These are phyloP conservation scores for Hydroisotoma schaefferi DNA, from an alignment of 2,888 invertebrate species.

Conservation along the genomic window DNA sequence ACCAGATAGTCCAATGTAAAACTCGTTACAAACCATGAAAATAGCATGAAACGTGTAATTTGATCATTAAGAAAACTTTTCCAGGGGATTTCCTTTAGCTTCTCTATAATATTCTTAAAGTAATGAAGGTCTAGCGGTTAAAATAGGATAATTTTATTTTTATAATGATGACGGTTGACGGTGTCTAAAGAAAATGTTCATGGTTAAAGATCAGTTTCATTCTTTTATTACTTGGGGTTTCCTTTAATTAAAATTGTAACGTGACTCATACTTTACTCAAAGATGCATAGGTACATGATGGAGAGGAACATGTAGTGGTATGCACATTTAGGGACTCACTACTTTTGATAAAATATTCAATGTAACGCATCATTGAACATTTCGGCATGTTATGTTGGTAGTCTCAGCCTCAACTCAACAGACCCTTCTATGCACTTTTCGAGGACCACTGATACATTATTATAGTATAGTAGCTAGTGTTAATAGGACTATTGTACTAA, in stretches of 20 bases:
- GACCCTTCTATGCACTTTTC: too few species aligned
- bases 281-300: background rate
- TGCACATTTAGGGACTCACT: too few species aligned
- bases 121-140: background rate
- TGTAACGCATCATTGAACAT: too few species aligned
- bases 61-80: background rate
- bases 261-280: background rate
- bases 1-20: too few species aligned
- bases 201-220: constrained; percentile 1
- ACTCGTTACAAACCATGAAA: background rate
- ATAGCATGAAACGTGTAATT: background rate
- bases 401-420: too few species aligned
- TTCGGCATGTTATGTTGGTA: too few species aligned
- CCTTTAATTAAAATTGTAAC: constrained; percentile 9
- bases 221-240: constrained; percentile 8
- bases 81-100: background rate
- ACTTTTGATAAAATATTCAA: too few species aligned
- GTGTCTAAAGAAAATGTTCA: background rate
- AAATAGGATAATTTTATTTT: background rate
- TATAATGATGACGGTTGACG: background rate
- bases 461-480: too few species aligned
- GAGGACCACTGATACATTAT: too few species aligned
- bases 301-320: too few species aligned
- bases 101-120: background rate
- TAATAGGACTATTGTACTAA: too few species aligned